phyloP scores from a whole-genome alignment of 2,797 vertebrate genomes.

The Anguilla pacifica region DNA sequence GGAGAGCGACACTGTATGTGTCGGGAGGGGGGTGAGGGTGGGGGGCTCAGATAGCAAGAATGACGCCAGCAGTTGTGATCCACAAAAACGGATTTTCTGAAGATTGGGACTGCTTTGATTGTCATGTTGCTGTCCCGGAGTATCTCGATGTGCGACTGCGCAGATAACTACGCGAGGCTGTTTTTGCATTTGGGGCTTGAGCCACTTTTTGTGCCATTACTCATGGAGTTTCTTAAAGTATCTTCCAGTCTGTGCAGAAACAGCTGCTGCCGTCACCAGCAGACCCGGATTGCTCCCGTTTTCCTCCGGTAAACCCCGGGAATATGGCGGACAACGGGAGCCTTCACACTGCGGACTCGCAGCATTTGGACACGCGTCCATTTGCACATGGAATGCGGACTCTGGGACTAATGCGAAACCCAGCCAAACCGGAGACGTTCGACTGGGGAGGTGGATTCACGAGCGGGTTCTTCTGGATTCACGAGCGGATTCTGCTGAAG shows the following conservation, averaged over 20 bases:
- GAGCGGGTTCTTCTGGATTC: neutral
- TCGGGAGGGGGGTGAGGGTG: neutral
- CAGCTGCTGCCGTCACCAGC: neutral
- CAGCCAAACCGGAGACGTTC: neutral
- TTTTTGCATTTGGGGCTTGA: neutral
- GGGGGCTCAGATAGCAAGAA: neutral
- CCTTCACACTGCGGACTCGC: neutral
- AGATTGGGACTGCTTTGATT: slow-evolving; percentile 18
- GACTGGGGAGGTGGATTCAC: neutral
- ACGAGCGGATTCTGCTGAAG: neutral
- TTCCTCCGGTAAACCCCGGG: neutral
- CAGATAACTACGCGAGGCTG: neutral
- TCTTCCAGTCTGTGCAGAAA: neutral
- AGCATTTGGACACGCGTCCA: neutral
- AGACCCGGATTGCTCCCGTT: neutral
- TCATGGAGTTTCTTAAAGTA: neutral
- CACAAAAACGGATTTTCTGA: neutral
- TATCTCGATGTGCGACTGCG: neutral
- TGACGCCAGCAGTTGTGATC: neutral
- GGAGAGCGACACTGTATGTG: neutral
- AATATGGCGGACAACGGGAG: neutral
- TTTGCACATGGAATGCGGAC: neutral
- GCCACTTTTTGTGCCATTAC: neutral
- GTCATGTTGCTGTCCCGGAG: neutral
- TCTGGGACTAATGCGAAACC: neutral